Evolutionary conservation across 92 coral and sea anemone genomes (phyloP).

Genomic region (Siderastrea radians): DNA sequence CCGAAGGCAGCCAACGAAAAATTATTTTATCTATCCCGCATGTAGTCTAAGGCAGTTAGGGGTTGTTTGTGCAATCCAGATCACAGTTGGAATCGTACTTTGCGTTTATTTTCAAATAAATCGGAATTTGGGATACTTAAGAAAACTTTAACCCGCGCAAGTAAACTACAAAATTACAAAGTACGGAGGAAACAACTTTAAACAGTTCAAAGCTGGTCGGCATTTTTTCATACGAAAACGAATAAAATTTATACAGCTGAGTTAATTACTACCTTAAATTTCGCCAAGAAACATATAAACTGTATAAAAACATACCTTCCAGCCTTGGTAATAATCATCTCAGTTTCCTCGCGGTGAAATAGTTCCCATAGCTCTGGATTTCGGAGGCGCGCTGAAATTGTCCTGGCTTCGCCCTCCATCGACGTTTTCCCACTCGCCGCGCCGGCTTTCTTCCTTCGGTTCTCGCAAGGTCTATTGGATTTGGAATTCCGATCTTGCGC

Average conservation of each 20-base stretch:
- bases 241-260: too few relatives aligned
- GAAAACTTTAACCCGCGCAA: neutral
- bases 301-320: conserved; percentile 81
- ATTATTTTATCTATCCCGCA: too few relatives aligned
- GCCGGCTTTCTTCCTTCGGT: conserved; percentile 1
- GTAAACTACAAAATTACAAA: neutral
- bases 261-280: neutral
- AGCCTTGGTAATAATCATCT: conserved; percentile 92
- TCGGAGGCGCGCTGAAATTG: conserved; percentile 74
- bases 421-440: neutral
- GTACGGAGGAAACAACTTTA: neutral
- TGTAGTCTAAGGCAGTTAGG: too few relatives aligned
- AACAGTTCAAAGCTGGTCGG: neutral
- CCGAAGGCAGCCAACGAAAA: too few relatives aligned
- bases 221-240: neutral
- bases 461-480: conserved; percentile 17
- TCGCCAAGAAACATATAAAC: neutral
- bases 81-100: too few relatives aligned
- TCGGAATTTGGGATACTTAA: neutral
- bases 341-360: conserved; percentile 81
- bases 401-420: conserved; percentile 32
- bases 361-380: conserved; percentile 81
- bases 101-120: too few relatives aligned
- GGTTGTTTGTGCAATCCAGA: too few relatives aligned
- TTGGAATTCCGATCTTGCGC: conserved; percentile 40